These are phyloP conservation scores for Autographa gamma DNA, from an alignment of 2,888 invertebrate species.

Conservation along the genomic window DNA sequence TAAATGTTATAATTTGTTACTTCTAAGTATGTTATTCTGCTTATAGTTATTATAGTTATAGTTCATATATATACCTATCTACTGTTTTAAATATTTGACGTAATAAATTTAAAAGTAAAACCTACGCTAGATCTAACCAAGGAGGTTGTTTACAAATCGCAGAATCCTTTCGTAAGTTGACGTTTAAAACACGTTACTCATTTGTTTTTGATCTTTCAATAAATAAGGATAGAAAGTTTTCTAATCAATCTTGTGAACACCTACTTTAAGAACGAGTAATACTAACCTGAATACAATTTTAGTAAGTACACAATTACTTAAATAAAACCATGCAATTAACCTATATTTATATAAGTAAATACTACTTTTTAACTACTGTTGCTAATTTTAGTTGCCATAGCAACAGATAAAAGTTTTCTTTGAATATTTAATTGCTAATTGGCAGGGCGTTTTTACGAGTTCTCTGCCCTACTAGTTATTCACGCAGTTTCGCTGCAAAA, in stretches of 20 bases:
- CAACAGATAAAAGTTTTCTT: constrained; percentile 40
- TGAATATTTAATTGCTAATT: constrained; percentile 55
- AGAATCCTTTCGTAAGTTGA: background rate
- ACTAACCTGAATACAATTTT: background rate
- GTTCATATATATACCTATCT: too few relatives aligned
- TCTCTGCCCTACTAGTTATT: constrained; percentile 44
- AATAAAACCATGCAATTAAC: background rate
- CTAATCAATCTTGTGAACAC: too few relatives aligned
- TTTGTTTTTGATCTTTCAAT: background rate
- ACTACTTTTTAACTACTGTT: background rate
- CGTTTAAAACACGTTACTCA: background rate
- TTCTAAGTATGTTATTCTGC: too few relatives aligned
- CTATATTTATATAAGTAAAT: background rate
- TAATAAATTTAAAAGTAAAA: background rate
- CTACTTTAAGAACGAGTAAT: too few relatives aligned
- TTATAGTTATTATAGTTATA: too few relatives aligned
- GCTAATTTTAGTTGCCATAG: background rate
- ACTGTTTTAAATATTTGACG: too few relatives aligned
- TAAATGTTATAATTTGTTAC: too few relatives aligned
- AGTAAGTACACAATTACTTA: background rate
- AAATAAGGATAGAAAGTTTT: background rate
- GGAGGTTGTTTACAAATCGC: background rate
- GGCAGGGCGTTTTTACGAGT: constrained; percentile 47
- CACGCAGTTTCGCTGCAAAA: constrained; percentile 15
- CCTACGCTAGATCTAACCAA: background rate